Conservation (phyloP, 2,888 invertebrate genomes). For the Agrypnus murinus region DNA sequence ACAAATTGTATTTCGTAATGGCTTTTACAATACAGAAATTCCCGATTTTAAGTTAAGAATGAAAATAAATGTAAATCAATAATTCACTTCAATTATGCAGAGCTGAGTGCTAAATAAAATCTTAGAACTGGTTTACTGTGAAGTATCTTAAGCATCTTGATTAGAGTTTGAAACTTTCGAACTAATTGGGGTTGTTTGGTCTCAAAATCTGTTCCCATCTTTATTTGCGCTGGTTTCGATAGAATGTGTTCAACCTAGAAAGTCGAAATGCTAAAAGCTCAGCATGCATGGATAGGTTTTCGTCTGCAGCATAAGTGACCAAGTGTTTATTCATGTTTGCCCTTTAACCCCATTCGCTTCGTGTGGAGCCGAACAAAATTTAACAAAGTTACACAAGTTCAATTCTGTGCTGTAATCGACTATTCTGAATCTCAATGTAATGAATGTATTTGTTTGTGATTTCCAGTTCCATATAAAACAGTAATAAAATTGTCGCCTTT, state of each 20-base stretch:
- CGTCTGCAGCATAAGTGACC: conserved; percentile 15
- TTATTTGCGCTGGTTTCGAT: not conserved
- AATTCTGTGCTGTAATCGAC: not conserved
- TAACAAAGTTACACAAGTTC: conserved; percentile 11
- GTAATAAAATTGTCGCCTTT: not conserved
- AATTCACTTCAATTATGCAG: not conserved
- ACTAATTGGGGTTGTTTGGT: conserved; percentile 21
- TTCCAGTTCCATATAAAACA: not conserved
- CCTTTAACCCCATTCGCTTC: conserved; percentile 9
- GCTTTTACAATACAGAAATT: too few relatives aligned
- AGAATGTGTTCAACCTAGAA: not conserved
- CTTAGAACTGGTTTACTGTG: not conserved
- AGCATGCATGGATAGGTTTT: conserved; percentile 8
- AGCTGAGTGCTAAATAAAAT: not conserved
- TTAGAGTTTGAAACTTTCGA: conserved; percentile 7
- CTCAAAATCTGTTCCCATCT: not conserved
- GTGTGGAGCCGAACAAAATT: conserved; percentile 1
- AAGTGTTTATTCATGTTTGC: conserved; percentile 28
- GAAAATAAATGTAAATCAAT: conserved; percentile 2
- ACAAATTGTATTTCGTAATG: too few relatives aligned
- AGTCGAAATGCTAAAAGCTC: not conserved
- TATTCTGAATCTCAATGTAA: not conserved
- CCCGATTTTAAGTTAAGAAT: too few relatives aligned
- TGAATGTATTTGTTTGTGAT: conserved; percentile 1
- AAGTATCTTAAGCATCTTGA: conserved; percentile 17